Evolutionary conservation across 2,888 invertebrate species (phyloP).

Genomic region (Drosophila niveifrons): DNA sequence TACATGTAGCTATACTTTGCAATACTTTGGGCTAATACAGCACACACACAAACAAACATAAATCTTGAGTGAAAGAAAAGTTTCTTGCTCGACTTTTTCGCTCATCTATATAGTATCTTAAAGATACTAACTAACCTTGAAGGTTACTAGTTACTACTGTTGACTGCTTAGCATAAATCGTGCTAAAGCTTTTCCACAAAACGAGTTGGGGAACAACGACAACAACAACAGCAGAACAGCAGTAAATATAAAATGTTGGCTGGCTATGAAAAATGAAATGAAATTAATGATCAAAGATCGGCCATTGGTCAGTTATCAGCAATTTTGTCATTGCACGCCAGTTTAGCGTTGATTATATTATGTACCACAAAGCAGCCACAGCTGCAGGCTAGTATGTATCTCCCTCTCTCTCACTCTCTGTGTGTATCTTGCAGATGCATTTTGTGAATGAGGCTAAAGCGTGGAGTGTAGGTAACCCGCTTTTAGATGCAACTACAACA

Average conservation of each 20-base stretch:
- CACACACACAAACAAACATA: conserved; percentile 60
- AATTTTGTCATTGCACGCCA: conserved; percentile 77
- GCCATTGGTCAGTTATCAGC: conserved; percentile 65
- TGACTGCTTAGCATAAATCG: conserved; percentile 1
- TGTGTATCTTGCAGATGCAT: conserved; percentile 73
- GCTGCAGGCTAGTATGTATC: conserved; percentile 19
- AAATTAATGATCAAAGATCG: conserved; percentile 70
- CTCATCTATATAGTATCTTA: conserved; percentile 26
- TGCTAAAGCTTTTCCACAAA: conserved; percentile 3
- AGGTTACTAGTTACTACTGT: conserved; percentile 1
- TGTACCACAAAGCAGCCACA: conserved; percentile 26
- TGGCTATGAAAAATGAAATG: conserved; percentile 28
- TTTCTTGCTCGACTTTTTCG: conserved; percentile 39
- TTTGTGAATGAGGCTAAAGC: conserved; percentile 46
- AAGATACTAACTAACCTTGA: conserved; percentile 57
- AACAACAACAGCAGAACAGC: not conserved
- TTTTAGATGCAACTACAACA: not conserved
- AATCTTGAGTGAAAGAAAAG: conserved; percentile 64
- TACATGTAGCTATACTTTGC: conserved; percentile 33
- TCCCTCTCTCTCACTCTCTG: conserved; percentile 20
- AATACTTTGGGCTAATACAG: conserved; percentile 59
- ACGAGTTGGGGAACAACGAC: not conserved
- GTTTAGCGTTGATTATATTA: conserved; percentile 72
- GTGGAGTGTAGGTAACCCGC: not conserved
- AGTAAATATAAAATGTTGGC: too few relatives aligned